Percentiles rank a stretch among this genome's conserved stretches.
These are phyloP conservation scores for Xerus inauris DNA, from an alignment of 2,113 vertebrate genomes.

Conservation along the genomic window DNA sequence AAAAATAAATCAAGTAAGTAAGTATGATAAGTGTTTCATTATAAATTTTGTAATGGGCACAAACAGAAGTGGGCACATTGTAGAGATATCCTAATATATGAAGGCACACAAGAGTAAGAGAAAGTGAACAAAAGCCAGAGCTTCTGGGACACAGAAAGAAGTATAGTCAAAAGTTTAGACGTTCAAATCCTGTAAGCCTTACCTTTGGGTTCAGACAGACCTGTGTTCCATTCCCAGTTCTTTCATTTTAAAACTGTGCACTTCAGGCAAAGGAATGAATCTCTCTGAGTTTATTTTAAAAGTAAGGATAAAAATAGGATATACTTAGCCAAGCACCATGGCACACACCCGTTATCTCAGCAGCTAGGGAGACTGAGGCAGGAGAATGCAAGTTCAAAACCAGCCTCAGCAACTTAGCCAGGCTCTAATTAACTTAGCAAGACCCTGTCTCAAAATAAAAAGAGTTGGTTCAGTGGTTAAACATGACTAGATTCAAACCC, in stretches of 20 bases:
- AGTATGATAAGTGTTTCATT: not conserved
- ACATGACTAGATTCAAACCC: too few species aligned
- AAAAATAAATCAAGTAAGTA: not conserved
- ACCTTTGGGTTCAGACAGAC: not conserved
- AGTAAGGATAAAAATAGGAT: not conserved
- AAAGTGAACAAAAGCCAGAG: not conserved
- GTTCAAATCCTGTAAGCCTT: not conserved
- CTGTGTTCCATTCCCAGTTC: not conserved
- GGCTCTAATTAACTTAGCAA: too few species aligned
- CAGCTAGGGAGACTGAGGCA: too few species aligned
- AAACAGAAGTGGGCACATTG: not conserved
- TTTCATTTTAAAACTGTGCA: not conserved
- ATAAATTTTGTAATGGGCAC: not conserved
- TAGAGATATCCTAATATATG: not conserved
- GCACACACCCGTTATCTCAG: too few species aligned
- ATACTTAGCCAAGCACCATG: not conserved
- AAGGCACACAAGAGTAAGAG: not conserved
- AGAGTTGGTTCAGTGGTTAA: too few species aligned
- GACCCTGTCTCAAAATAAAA: too few species aligned
- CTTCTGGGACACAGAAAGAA: not conserved
- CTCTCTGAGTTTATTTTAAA: not conserved
- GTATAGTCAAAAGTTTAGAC: not conserved
- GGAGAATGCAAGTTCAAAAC: too few species aligned
- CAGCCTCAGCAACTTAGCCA: too few species aligned
- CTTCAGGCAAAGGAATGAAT: not conserved